Conservation (phyloP, 2,797 vertebrate genomes). For the Scolopax rusticola region DNA sequence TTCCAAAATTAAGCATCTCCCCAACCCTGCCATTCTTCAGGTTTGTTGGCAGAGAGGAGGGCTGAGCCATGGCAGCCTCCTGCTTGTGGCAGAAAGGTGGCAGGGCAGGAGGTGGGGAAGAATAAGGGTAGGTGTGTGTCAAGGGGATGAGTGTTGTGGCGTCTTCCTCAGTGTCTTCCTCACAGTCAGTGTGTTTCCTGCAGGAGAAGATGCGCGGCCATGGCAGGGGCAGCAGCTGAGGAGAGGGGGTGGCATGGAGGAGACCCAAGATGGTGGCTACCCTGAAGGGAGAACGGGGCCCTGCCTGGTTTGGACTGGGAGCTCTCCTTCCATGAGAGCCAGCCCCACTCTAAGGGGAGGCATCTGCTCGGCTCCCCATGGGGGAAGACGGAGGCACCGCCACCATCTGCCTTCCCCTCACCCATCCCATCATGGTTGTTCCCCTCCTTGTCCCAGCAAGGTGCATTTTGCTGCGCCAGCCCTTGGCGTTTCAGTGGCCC, state of each 20-base stretch:
- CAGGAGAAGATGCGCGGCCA: rapidly evolving
- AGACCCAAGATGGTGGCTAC: rapidly evolving
- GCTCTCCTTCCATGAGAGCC: rapidly evolving
- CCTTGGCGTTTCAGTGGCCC: not conserved
- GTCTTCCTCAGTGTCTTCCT: not conserved
- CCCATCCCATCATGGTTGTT: not conserved
- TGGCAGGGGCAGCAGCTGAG: not conserved
- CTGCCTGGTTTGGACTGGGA: not conserved
- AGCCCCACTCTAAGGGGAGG: rapidly evolving
- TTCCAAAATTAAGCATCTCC: not conserved
- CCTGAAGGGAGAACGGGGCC: not conserved
- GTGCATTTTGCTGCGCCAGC: rapidly evolving
- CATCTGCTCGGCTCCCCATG: rapidly evolving
- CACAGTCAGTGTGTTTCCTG: rapidly evolving
- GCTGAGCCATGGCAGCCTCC: rapidly evolving
- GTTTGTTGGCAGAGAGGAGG: not conserved
- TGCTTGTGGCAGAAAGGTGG: rapidly evolving
- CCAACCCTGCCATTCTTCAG: rapidly evolving
- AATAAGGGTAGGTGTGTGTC: not conserved
- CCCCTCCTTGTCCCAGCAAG: not conserved
- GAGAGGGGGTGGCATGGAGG: not conserved
- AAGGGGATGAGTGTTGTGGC: not conserved
- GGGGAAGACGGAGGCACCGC: not conserved
- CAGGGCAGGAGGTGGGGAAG: not conserved
- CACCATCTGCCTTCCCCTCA: rapidly evolving